A percentile compares a stretch with the other conserved stretches of the same genome.
Conservation (phyloP, 2,113 vertebrate genomes). For the Coracopsis vasa region DNA sequence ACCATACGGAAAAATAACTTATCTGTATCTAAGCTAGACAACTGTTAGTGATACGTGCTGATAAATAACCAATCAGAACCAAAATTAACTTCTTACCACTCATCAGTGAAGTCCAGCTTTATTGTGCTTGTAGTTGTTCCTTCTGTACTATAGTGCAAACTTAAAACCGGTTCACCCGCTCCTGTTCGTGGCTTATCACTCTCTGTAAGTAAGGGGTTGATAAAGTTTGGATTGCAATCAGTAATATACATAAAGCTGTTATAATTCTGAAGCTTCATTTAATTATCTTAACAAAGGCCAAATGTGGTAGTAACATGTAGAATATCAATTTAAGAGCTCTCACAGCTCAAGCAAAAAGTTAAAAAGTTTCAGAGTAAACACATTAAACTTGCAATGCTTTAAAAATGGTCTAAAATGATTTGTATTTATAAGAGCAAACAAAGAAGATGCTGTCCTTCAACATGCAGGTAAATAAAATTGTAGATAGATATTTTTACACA, state of each 20-base stretch:
- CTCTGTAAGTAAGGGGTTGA: slow-evolving; percentile 79
- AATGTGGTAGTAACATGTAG: neutral
- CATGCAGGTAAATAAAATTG: slow-evolving; percentile 11
- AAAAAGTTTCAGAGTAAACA: neutral
- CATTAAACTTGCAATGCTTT: slow-evolving; percentile 10
- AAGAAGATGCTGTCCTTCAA: slow-evolving; percentile 2
- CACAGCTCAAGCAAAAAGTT: slow-evolving; percentile 18
- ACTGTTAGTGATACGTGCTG: neutral
- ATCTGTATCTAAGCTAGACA: neutral
- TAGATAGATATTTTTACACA: neutral
- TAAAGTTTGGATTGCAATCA: slow-evolving; percentile 64
- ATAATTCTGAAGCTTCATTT: neutral
- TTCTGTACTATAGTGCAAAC: slow-evolving; percentile 97
- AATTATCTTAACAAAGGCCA: neutral
- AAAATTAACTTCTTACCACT: slow-evolving; percentile 84
- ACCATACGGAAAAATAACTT: neutral
- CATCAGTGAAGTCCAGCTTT: slow-evolving; percentile 97
- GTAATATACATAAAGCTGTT: neutral
- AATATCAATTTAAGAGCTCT: neutral
- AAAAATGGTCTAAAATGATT: neutral
- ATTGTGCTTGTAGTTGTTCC: slow-evolving; percentile 98
- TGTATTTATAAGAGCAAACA: neutral
- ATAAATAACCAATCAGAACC: neutral
- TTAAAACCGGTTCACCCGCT: slow-evolving; percentile 91
- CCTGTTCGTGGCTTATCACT: slow-evolving; percentile 80